phyloP scores from a whole-genome alignment of 2,113 vertebrate genomes.

The Camelus bactrianus region DNA sequence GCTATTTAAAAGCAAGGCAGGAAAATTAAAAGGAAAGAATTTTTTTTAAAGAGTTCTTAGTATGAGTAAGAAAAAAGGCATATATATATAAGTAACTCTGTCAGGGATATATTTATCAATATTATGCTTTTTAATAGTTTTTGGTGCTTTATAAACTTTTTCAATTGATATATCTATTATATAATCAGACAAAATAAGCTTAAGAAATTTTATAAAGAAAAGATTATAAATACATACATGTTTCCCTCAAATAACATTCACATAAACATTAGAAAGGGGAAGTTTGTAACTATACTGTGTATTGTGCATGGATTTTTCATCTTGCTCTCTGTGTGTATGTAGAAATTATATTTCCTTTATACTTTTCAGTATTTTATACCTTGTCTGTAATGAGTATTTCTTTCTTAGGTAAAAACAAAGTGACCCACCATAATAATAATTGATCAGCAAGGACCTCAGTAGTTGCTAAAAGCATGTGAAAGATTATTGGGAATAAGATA shows the following conservation, averaged over 20 bases:
- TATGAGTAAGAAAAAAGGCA: background rate
- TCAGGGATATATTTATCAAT: background rate
- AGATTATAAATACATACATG: background rate
- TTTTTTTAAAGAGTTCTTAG: background rate
- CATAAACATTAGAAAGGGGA: background rate
- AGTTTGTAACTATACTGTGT: background rate
- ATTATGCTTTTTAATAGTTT: background rate
- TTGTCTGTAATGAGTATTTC: background rate
- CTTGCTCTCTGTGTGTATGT: background rate
- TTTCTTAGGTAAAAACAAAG: background rate
- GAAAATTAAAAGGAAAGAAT: background rate
- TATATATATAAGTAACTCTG: background rate
- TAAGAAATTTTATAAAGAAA: background rate
- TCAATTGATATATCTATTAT: background rate
- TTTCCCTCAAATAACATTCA: background rate
- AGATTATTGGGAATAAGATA: background rate
- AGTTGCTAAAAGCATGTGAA: background rate
- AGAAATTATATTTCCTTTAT: background rate
- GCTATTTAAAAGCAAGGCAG: background rate
- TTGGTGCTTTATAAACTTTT: background rate
- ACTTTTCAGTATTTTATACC: background rate
- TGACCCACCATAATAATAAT: background rate
- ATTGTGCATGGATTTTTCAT: background rate
- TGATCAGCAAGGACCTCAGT: background rate
- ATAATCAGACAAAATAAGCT: slow-evolving; percentile 10